These are phyloP conservation scores for Nephrotoma appendiculata DNA, from an alignment of 2,888 invertebrate species.

Conservation along the genomic window DNA sequence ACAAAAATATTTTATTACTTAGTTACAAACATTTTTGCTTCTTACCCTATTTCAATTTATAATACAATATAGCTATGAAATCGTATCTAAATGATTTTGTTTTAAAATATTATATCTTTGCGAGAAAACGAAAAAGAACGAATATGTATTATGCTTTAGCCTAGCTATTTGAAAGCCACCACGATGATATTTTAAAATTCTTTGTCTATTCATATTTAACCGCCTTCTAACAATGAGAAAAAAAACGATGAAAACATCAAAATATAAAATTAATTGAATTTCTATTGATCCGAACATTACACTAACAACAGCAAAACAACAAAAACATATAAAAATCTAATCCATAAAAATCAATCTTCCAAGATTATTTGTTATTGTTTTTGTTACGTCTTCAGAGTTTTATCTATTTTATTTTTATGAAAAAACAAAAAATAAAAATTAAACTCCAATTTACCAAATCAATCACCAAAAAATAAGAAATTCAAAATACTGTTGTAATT, in stretches of 20 bases:
- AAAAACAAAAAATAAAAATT: neutral
- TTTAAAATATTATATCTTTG: neutral
- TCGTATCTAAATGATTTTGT: neutral
- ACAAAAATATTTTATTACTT: neutral
- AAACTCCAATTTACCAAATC: neutral
- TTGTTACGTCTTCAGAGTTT: neutral
- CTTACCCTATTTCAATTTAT: neutral
- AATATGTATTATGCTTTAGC: neutral
- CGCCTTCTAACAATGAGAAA: neutral
- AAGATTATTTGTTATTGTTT: neutral
- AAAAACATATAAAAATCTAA: neutral
- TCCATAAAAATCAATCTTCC: neutral
- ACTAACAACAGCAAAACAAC: neutral
- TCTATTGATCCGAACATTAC: neutral
- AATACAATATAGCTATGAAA: neutral
- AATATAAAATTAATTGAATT: neutral
- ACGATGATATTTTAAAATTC: neutral
- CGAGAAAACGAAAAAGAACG: neutral
- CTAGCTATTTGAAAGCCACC: neutral
- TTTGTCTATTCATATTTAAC: neutral
- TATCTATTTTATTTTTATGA: neutral
- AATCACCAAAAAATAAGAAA: neutral
- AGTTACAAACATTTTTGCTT: neutral
- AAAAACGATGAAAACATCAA: neutral
- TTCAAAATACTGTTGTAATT: neutral